Conservation (phyloP, 1,140 invertebrate species). For the Zaprionus davidi region DNA sequence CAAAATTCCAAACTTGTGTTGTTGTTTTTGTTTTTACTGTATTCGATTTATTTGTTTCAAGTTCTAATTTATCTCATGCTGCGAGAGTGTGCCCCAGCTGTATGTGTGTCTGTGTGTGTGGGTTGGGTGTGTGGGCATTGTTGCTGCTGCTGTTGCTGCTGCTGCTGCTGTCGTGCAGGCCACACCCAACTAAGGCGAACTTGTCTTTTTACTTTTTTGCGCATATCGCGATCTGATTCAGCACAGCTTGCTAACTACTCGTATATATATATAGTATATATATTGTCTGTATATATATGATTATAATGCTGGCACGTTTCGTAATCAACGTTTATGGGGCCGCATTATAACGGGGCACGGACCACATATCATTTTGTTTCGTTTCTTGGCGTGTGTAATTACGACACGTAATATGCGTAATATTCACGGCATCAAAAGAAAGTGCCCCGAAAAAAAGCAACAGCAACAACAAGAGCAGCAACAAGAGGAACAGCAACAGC, state of each 20-base stretch:
- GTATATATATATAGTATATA: background rate
- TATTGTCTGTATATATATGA: background rate
- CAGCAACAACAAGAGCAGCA: slow-evolving; percentile 38
- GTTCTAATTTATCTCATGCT: slow-evolving; percentile 75
- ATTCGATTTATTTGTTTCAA: slow-evolving; percentile 77
- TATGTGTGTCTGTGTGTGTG: slow-evolving; percentile 24
- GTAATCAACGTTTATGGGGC: slow-evolving; percentile 74
- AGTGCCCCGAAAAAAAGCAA: slow-evolving; percentile 34
- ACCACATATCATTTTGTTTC: background rate
- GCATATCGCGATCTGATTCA: slow-evolving; percentile 15
- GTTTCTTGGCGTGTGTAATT: slow-evolving; percentile 55
- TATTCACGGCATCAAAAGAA: slow-evolving; percentile 74
- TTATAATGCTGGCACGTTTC: slow-evolving; percentile 55
- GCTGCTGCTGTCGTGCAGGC: slow-evolving; percentile 39
- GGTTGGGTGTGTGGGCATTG: slow-evolving; percentile 39
- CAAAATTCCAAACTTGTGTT: slow-evolving; percentile 32
- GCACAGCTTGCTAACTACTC: background rate
- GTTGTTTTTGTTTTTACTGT: slow-evolving; percentile 46
- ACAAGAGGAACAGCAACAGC: slow-evolving; percentile 35
- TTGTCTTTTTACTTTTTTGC: slow-evolving; percentile 4
- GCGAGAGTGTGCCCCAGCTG: background rate
- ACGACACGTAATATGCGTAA: slow-evolving; percentile 80
- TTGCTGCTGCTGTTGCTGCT: slow-evolving; percentile 1
- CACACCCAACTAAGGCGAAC: slow-evolving; percentile 61
- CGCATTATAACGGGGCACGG: slow-evolving; percentile 60